These are phyloP conservation scores for Procambarus clarkii DNA, from an alignment of 1,140 invertebrate genomes.

Conservation along the genomic window DNA sequence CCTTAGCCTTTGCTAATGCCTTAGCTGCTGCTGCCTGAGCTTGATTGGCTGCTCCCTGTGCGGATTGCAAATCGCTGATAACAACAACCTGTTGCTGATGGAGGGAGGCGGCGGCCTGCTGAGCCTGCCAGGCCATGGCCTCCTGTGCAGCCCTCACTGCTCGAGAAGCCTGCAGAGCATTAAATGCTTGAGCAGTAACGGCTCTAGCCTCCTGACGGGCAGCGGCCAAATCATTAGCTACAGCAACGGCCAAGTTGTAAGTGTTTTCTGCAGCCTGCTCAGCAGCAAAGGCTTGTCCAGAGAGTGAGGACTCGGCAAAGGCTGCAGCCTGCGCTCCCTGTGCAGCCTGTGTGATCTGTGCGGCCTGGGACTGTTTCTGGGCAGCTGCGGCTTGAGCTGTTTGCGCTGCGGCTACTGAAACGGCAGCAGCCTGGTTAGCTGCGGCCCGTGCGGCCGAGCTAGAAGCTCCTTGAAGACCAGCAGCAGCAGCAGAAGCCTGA, in stretches of 20 bases:
- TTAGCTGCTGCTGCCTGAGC: conserved; percentile 22
- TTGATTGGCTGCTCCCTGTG: conserved; percentile 24
- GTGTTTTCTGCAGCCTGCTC: conserved; percentile 30
- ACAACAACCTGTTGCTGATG: conserved; percentile 23
- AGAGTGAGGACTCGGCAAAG: conserved; percentile 29
- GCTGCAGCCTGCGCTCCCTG: conserved; percentile 36
- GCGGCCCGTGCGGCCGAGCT: conserved; percentile 13
- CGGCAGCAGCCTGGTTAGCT: conserved; percentile 34
- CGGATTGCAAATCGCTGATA: conserved; percentile 19
- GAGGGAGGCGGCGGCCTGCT: conserved; percentile 30
- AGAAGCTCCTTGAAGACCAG: conserved; percentile 31
- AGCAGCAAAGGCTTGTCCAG: conserved; percentile 35
- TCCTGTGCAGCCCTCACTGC: conserved; percentile 26
- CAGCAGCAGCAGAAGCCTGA: conserved; percentile 26
- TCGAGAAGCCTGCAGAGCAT: conserved; percentile 28
- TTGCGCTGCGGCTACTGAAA: conserved; percentile 13
- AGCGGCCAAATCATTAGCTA: conserved; percentile 13
- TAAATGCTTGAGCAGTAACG: conserved; percentile 14
- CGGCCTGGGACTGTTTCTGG: conserved; percentile 32
- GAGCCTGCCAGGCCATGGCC: conserved; percentile 28
- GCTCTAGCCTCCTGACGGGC: conserved; percentile 30
- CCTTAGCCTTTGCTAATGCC: conserved; percentile 30
- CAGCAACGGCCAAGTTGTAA: conserved; percentile 19
- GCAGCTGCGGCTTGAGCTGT: conserved; percentile 29
- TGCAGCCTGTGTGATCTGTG: conserved; percentile 27